These are phyloP conservation scores for Portevinia maculata DNA, from an alignment of 2,888 invertebrate species.

Conservation along the genomic window DNA sequence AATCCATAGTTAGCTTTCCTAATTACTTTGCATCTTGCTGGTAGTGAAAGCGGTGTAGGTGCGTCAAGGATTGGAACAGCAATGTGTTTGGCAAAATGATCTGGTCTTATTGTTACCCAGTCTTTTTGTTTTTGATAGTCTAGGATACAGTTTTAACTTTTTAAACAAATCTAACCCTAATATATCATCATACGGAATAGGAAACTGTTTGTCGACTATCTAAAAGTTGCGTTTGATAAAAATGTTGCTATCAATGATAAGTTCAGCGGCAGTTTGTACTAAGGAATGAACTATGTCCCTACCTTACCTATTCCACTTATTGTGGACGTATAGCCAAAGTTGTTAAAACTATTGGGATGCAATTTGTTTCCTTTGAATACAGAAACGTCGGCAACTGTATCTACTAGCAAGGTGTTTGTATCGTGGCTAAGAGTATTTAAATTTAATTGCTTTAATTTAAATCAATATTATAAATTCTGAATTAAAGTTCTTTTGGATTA, in stretches of 20 bases:
- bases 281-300: neutral
- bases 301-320: neutral
- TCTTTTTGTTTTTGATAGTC: neutral
- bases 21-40: neutral
- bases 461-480: neutral
- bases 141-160: too few relatives aligned
- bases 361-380: too few relatives aligned
- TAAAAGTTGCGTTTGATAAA: neutral
- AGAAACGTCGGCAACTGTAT: neutral
- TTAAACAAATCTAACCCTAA: neutral
- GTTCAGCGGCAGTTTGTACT: neutral
- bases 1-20: neutral
- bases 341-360: neutral
- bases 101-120: neutral
- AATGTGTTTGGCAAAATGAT: neutral
- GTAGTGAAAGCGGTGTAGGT: neutral
- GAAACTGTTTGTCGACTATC: neutral
- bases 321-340: neutral
- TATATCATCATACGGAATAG: neutral
- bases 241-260: neutral
- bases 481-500: neutral
- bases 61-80: neutral
- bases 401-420: neutral
- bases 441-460: neutral
- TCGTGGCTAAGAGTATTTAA: neutral